phyloP scores from a whole-genome alignment of 37 sponge, comb jelly and placozoan genomes.

The Ianthella basta region DNA sequence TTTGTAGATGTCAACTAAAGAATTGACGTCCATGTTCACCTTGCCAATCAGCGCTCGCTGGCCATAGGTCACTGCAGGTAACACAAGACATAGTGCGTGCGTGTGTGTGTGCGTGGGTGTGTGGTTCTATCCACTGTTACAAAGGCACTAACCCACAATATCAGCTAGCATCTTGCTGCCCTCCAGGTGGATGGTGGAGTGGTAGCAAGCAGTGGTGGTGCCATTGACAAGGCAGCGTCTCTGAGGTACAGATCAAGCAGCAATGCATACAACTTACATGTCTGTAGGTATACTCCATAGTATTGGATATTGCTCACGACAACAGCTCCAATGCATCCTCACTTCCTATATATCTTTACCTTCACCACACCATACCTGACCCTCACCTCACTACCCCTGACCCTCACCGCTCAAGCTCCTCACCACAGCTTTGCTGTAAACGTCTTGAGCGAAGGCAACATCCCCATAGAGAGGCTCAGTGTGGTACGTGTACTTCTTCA shows the following conservation, averaged over 20 bases:
- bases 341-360: no score
- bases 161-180: slow-evolving; percentile 58
- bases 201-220: slow-evolving; percentile 86
- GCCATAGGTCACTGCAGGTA: slow-evolving; percentile 42
- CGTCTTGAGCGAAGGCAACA: slow-evolving; percentile 35
- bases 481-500: slow-evolving; percentile 68
- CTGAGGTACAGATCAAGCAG: slow-evolving; percentile 27
- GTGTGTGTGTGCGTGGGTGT: background rate
- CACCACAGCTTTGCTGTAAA: slow-evolving; percentile 67
- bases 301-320: no score
- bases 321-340: no score
- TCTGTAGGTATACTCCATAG: no score
- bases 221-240: slow-evolving; percentile 65
- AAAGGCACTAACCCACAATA: slow-evolving; percentile 2
- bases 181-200: slow-evolving; percentile 75
- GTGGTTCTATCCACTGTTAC: background rate
- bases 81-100: no score
- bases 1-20: slow-evolving; percentile 46
- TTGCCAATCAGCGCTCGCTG: slow-evolving; percentile 81
- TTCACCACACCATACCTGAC: no score
- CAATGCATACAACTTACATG: no score
- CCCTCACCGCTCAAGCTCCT: background rate
- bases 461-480: slow-evolving; percentile 64
- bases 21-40: slow-evolving; percentile 75
- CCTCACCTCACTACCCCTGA: no score